Conservation (phyloP, 1,140 invertebrate species). For the Zaprionus nigranus region DNA sequence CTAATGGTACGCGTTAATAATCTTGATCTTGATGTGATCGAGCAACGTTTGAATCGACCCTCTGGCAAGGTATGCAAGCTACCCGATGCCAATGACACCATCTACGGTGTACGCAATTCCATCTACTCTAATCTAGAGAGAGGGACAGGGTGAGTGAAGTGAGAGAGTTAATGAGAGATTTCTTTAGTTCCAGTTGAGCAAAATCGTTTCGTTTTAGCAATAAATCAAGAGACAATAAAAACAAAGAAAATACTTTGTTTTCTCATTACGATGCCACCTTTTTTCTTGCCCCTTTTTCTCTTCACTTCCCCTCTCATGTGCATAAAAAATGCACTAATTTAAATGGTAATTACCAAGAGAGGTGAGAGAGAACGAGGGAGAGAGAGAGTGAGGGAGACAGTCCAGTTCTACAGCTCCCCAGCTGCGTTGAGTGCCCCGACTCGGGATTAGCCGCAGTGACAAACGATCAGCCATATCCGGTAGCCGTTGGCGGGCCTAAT, state of each 20-base stretch:
- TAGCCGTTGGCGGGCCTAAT: conserved; percentile 72
- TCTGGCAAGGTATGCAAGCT: conserved; percentile 63
- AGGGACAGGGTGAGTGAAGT: not conserved
- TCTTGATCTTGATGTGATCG: conserved; percentile 54
- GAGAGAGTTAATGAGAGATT: not conserved
- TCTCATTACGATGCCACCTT: not conserved
- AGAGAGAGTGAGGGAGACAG: conserved; percentile 9
- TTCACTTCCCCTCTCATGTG: conserved; percentile 27
- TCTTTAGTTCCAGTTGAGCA: conserved; percentile 6
- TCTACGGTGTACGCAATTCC: conserved; percentile 67
- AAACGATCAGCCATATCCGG: conserved; percentile 81
- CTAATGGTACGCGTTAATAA: conserved; percentile 67
- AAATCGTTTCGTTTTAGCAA: conserved; percentile 63
- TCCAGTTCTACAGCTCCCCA: not conserved
- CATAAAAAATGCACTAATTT: conserved; percentile 78
- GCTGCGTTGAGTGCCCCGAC: conserved; percentile 10
- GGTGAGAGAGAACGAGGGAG: not conserved
- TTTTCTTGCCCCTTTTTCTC: not conserved
- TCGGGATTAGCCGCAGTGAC: conserved; percentile 64
- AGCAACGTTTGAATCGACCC: conserved; percentile 57
- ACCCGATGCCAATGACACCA: conserved; percentile 69
- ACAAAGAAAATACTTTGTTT: conserved; percentile 5
- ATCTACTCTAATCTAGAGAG: conserved; percentile 16
- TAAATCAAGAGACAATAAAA: conserved; percentile 35
- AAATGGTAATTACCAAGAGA: conserved; percentile 69